Percentiles rank a stretch among this genome's conserved stretches.
These are phyloP conservation scores for Acrobasis suavella DNA, from an alignment of 2,888 invertebrate species.

Conservation along the genomic window DNA sequence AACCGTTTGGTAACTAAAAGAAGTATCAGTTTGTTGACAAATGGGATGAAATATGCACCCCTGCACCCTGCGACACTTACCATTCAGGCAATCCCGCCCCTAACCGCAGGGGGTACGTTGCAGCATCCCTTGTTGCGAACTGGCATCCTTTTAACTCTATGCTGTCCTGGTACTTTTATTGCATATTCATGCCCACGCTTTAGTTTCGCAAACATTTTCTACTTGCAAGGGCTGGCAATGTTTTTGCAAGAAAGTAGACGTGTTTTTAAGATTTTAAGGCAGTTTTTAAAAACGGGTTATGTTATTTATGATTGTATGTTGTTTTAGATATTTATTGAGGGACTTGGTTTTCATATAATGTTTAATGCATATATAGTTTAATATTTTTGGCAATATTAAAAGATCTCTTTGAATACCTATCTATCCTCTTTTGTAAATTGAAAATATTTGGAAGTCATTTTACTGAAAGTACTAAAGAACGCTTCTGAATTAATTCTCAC, in stretches of 20 bases:
- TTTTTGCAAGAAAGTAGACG: not conserved
- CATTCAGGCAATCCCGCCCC: conserved; percentile 50
- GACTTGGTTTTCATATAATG: too few relatives aligned
- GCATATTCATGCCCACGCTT: conserved; percentile 70
- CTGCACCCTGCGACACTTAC: conserved; percentile 32
- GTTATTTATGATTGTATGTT: too few relatives aligned
- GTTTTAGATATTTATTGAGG: too few relatives aligned
- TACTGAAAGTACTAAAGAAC: too few relatives aligned
- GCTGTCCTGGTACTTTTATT: conserved; percentile 76
- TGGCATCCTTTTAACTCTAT: conserved; percentile 55
- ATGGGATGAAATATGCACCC: conserved; percentile 47
- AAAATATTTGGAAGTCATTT: too few relatives aligned
- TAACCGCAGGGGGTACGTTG: conserved; percentile 59
- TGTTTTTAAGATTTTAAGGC: too few relatives aligned
- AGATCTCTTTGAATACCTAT: too few relatives aligned
- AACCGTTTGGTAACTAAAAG: conserved; percentile 4
- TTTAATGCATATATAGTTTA: too few relatives aligned
- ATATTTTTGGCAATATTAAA: not conserved
- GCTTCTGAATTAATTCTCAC: too few relatives aligned
- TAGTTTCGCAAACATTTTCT: conserved; percentile 61
- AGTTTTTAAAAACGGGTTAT: not conserved
- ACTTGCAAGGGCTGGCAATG: not conserved
- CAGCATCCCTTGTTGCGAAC: conserved; percentile 76
- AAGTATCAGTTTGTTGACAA: conserved; percentile 1
- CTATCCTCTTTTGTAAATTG: too few relatives aligned